phyloP scores from a whole-genome alignment of 2,888 invertebrate species.

The Stenoptilia bipunctidactyla region DNA sequence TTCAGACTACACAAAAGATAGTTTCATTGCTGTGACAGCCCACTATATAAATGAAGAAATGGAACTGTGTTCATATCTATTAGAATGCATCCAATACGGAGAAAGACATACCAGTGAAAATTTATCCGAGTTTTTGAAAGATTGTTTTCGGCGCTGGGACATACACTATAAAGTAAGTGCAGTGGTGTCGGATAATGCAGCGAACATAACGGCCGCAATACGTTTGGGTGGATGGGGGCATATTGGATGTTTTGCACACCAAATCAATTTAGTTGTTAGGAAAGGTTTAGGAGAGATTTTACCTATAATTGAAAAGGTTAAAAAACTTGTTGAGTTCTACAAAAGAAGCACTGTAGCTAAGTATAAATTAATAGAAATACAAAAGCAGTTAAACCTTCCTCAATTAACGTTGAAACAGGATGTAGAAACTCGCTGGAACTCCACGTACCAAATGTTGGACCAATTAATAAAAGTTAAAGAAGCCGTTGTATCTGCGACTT shows the following conservation, averaged over 20 bases:
- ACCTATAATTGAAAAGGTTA: too few species aligned
- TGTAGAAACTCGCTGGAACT: too few species aligned
- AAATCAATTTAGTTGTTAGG: conserved; percentile 22
- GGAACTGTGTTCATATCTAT: conserved; percentile 7
- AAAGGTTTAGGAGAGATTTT: too few species aligned
- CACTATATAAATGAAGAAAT: too few species aligned
- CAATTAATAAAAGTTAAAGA: too few species aligned
- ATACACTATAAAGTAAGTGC: conserved; percentile 20
- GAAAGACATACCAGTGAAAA: conserved; percentile 9
- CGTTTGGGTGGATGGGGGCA: conserved; percentile 15
- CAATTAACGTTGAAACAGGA: conserved; percentile 10
- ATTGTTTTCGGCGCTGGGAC: conserved; percentile 8
- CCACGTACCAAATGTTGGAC: too few species aligned
- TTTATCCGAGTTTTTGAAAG: conserved; percentile 9
- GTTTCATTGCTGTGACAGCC: conserved; percentile 22
- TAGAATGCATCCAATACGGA: conserved; percentile 3
- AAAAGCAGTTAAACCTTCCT: conserved; percentile 10
- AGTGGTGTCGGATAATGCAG: too few species aligned
- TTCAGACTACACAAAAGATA: conserved; percentile 21
- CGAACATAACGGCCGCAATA: conserved; percentile 18
- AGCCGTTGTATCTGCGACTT: too few species aligned
- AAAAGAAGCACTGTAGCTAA: conserved; percentile 13
- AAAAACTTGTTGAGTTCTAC: conserved; percentile 16
- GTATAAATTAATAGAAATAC: conserved; percentile 8
- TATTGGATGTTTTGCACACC: conserved; percentile 23